phyloP scores from a whole-genome alignment of 2,797 vertebrate species.

The Erithacus rubecula region DNA sequence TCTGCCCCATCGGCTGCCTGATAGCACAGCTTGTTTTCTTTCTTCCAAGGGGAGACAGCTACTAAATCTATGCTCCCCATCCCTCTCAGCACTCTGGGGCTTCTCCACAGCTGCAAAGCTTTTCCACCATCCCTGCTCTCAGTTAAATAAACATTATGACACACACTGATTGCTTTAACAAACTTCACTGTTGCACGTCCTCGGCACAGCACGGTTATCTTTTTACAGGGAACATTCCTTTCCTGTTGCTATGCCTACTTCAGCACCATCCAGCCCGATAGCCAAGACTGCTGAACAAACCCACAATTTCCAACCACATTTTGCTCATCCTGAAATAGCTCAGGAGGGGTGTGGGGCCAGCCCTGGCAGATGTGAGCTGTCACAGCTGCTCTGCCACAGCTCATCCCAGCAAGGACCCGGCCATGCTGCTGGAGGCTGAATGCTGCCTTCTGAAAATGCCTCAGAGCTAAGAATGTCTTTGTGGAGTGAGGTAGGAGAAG shows the following conservation, averaged over 20 bases:
- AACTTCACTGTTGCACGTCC: conserved; percentile 52
- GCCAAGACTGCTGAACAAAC: conserved; percentile 12
- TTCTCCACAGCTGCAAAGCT: conserved; percentile 64
- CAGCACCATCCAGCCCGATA: neutral
- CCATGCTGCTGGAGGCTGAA: neutral
- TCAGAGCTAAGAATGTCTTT: neutral
- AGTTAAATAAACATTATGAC: conserved; percentile 72
- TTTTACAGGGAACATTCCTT: conserved; percentile 62
- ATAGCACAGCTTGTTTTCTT: conserved; percentile 60
- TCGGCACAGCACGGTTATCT: conserved; percentile 43
- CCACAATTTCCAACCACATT: neutral
- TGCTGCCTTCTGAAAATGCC: neutral
- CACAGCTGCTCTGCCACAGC: neutral
- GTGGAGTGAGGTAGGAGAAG: neutral
- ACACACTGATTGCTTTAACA: conserved; percentile 66
- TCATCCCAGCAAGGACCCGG: neutral
- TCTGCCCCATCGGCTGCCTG: conserved; percentile 15
- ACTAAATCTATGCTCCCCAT: conserved; percentile 56
- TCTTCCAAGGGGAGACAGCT: conserved; percentile 48
- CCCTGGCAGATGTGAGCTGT: conserved; percentile 11
- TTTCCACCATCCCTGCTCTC: conserved; percentile 59
- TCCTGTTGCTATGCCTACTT: conserved; percentile 50
- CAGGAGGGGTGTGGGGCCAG: neutral
- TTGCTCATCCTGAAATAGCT: conserved; percentile 24
- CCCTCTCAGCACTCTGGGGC: conserved; percentile 51